Percentiles rank a stretch among this genome's conserved stretches.
These are phyloP conservation scores for Leptopilina drosophilae DNA, from an alignment of 2,888 invertebrate species.

Conservation along the genomic window DNA sequence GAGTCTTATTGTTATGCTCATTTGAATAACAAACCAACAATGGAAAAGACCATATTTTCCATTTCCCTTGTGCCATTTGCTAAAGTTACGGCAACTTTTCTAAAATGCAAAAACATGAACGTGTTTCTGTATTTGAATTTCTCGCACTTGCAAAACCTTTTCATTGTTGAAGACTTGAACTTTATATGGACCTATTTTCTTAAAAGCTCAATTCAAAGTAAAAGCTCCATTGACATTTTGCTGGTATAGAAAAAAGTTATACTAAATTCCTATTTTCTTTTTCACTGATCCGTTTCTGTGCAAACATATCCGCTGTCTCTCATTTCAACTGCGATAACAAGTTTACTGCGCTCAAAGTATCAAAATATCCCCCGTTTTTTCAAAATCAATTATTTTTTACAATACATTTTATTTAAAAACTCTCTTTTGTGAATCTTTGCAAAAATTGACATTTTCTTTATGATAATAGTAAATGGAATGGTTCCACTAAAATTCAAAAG, in stretches of 20 bases:
- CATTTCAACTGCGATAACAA: no score
- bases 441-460: not conserved
- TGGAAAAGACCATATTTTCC: slow-evolving; percentile 31
- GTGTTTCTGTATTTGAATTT: not conserved
- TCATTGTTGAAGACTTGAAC: not conserved
- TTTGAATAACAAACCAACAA: slow-evolving; percentile 22
- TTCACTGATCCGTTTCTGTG: no score
- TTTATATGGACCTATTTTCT: slow-evolving; percentile 26
- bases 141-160: slow-evolving; percentile 19
- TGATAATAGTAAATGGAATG: no score
- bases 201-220: slow-evolving; percentile 12
- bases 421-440: no score
- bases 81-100: slow-evolving; percentile 37
- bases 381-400: no score
- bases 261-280: not conserved
- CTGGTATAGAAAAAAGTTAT: not conserved
- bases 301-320: no score
- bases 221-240: slow-evolving; percentile 8
- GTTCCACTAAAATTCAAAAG: not conserved
- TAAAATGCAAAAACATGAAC: slow-evolving; percentile 28
- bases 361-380: no score
- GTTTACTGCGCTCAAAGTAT: no score
- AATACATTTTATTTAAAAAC: no score
- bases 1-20: slow-evolving; percentile 20
- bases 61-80: slow-evolving; percentile 2